phyloP scores from a whole-genome alignment of 2,888 invertebrate species.

The Lasioglossum vierecki region DNA sequence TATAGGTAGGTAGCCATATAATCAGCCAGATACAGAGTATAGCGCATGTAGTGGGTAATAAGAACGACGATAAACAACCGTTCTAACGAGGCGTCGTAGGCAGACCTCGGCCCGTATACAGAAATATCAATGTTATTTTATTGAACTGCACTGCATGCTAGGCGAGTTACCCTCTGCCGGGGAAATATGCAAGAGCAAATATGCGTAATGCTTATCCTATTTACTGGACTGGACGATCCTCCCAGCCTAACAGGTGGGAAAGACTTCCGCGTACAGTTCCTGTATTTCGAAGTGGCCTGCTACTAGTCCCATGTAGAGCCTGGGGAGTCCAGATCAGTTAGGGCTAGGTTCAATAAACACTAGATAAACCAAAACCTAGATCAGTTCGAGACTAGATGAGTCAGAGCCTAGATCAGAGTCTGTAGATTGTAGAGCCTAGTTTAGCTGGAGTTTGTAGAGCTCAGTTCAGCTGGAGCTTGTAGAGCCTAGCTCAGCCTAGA shows the following conservation, averaged over 20 bases:
- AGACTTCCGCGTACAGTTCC: background rate
- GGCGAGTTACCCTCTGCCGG: conserved; percentile 57
- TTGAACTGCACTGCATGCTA: conserved; percentile 62
- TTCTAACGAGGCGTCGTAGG: conserved; percentile 72
- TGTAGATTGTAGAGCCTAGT: background rate
- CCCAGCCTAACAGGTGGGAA: conserved; percentile 66
- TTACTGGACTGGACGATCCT: conserved; percentile 56
- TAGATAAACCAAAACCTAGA: too few species aligned
- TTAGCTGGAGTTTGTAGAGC: too few species aligned
- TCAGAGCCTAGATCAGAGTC: too few species aligned
- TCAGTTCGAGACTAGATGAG: too few species aligned
- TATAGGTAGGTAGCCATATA: conserved; percentile 57
- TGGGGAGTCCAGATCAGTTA: background rate
- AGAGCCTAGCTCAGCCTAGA: too few species aligned
- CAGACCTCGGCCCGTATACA: conserved; percentile 49
- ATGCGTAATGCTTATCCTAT: conserved; percentile 69
- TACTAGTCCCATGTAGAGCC: conserved; percentile 24
- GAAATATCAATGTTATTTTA: conserved; percentile 81
- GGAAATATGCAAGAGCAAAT: conserved; percentile 70
- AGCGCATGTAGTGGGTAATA: conserved; percentile 59
- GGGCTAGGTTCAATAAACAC: too few species aligned
- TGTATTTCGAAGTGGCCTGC: background rate
- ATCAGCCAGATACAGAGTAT: conserved; percentile 52
- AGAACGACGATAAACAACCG: conserved; percentile 79
- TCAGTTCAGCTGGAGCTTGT: background rate